A percentile compares a stretch with the other conserved stretches of the same genome.
Evolutionary conservation across 23 tunicate genomes (phyloP).

Genomic region (Diplosoma virens): DNA sequence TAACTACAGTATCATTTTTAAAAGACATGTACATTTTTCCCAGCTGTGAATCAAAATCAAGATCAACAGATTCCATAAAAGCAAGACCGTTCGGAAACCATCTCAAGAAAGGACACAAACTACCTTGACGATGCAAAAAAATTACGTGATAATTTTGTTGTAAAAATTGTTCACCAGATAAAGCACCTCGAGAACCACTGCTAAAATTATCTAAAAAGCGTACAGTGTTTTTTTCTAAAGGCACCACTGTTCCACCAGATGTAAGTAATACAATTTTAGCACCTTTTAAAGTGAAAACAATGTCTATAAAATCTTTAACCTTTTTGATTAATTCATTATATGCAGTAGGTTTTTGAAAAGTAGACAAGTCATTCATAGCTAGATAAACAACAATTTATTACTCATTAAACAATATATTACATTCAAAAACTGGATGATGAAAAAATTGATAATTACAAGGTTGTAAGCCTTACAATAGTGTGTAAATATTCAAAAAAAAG

Average conservation of each 20-base stretch:
- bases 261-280: conserved; percentile 72
- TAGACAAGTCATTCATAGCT: background rate
- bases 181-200: conserved; percentile 90
- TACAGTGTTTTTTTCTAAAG: conserved; percentile 62
- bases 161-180: conserved; percentile 74
- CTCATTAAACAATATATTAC: too few relatives aligned
- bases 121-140: conserved; percentile 55
- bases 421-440: too few relatives aligned
- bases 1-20: background rate
- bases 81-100: background rate
- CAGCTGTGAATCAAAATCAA: background rate
- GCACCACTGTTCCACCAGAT: conserved; percentile 80
- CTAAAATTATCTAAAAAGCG: conserved; percentile 87
- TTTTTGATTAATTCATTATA: conserved; percentile 28
- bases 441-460: too few relatives aligned
- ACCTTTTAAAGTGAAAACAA: too few relatives aligned
- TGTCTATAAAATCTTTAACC: background rate
- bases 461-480: too few relatives aligned
- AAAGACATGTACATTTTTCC: background rate
- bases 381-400: too few relatives aligned
- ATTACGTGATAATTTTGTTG: conserved; percentile 51
- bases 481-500: too few relatives aligned
- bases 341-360: background rate
- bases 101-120: conserved; percentile 60
- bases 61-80: background rate